Evolutionary conservation across 2,888 invertebrate species (phyloP), one percentile per base, ranked within the genome.

Genomic region (Acanthosepion pharaonis): DNA sequence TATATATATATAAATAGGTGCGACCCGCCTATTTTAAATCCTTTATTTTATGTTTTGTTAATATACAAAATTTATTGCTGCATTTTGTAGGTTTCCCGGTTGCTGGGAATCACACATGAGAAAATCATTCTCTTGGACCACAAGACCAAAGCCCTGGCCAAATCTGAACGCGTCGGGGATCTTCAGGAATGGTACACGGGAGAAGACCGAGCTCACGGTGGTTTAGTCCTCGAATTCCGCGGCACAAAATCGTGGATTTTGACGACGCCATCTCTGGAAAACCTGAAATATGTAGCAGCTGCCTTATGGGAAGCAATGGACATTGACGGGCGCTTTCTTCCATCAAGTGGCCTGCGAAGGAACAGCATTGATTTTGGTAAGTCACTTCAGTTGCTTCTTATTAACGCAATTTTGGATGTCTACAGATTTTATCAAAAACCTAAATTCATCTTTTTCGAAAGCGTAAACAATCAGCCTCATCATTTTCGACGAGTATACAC

Each of bases 271-370:
- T 98, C 98, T 94, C 97, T 96, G 49, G 97, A 97, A 94, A 96
- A 97, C 95, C 96, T 98, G 95, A 98, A 98, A 97, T 98, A 98
- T 95, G 97, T 98, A 94, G 97, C 98, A 92, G 97, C 97, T 95
- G 98, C 98, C 94, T 98, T 98, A 97, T 98, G 98, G 98, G 98
- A 98, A 97, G 98, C 98, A 96, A 98, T 98, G 97, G 98, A 98
- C 96, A 98, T 98, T 97, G 97, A 97, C 94, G 96, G 96, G 0
- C 95, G 97, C 48, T 97, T 96, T 95, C 95, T 97, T 15, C 96
- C 96, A 94, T 96, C 96, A 94, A 96, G 96, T 15, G 96, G 96
- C 5, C 95, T 97, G 5, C 95, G 96, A 55, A 95, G 97, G 78
- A 96, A 97, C 94, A 97, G 97, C 94, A 96, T 97, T 94, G 97